Conservation (phyloP, 2,888 invertebrate species). For the Ceraclea dissimilis region DNA sequence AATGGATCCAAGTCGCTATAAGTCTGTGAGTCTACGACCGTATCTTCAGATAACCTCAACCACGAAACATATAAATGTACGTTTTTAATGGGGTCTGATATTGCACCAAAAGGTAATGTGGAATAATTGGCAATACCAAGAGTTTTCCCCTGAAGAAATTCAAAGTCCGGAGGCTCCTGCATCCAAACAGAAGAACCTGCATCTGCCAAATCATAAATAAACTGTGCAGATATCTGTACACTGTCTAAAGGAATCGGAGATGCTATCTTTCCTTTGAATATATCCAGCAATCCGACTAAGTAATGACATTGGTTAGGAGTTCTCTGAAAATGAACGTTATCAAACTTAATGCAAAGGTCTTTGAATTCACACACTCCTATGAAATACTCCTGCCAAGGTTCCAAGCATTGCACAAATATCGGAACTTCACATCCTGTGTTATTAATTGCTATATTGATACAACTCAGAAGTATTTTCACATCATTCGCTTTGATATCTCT, state of each 20-base stretch:
- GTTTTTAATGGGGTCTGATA: conserved; percentile 72
- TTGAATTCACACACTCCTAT: conserved; percentile 73
- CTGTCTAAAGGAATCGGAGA: conserved; percentile 54
- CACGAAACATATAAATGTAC: conserved; percentile 75
- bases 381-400: conserved; percentile 73
- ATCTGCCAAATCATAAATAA: conserved; percentile 63
- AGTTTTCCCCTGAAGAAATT: conserved; percentile 47
- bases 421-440: conserved; percentile 78
- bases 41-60: conserved; percentile 78
- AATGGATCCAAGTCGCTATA: conserved; percentile 83
- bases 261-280: conserved; percentile 88
- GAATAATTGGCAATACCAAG: conserved; percentile 45
- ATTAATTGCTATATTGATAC: conserved; percentile 70
- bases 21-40: conserved; percentile 79
- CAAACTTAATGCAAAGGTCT: conserved; percentile 74
- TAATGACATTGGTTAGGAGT: conserved; percentile 76
- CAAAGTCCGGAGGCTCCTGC: conserved; percentile 49
- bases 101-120: conserved; percentile 76
- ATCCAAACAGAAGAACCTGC: conserved; percentile 57
- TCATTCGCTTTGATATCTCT: conserved; percentile 56
- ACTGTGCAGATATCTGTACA: conserved; percentile 64
- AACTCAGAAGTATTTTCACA: conserved; percentile 73
- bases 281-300: conserved; percentile 70
- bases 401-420: conserved; percentile 78
- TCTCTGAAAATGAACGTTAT: conserved; percentile 79